These are phyloP conservation scores for Nomada ruficornis DNA, from an alignment of 2,888 invertebrate species.

Conservation along the genomic window DNA sequence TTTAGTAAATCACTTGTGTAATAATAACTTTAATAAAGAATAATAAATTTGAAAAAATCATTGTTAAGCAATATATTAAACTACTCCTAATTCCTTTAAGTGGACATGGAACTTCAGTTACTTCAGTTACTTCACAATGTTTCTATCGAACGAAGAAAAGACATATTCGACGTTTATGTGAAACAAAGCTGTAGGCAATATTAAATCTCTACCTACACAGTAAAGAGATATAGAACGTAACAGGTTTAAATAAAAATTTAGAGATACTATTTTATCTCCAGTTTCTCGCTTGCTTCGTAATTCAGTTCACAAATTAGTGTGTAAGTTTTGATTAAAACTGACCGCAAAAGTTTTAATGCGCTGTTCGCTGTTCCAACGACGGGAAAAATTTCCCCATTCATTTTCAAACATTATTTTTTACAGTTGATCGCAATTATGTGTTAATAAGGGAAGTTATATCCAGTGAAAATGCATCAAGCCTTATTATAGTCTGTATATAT, in stretches of 20 bases:
- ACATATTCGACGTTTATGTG: not conserved
- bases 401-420: not conserved
- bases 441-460: no score
- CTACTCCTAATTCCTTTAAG: not conserved
- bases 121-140: not conserved
- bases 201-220: not conserved
- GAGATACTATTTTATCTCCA: not conserved
- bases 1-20: not conserved
- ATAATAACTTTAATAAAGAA: no score
- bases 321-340: slow-evolving; percentile 21
- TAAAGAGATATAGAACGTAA: not conserved
- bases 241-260: slow-evolving; percentile 4
- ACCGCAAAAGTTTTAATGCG: not conserved
- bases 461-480: no score
- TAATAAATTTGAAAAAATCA: not conserved
- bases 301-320: not conserved
- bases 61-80: not conserved
- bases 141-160: not conserved
- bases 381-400: not conserved
- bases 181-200: not conserved
- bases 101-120: not conserved
- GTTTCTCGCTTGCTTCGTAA: not conserved
- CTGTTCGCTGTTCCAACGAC: not conserved
- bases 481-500: no score
- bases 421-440: not conserved